phyloP scores from a whole-genome alignment of 2,888 invertebrate species.

The Trachelus stipa region DNA sequence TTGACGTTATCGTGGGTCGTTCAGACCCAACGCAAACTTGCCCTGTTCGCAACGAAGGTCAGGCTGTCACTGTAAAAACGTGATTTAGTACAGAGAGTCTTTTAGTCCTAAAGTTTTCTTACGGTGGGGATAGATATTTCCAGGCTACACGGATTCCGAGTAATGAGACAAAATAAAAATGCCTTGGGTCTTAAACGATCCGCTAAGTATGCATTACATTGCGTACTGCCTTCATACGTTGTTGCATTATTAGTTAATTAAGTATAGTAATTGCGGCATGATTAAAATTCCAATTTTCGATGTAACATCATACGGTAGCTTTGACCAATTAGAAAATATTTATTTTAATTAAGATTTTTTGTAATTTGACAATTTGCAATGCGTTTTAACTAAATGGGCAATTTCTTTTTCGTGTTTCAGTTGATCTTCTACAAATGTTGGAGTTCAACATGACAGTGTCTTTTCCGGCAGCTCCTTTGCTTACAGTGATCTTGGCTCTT shows the following conservation, averaged over 20 bases:
- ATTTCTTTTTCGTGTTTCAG: conserved; percentile 71
- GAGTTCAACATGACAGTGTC: conserved; percentile 95
- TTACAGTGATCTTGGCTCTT: conserved; percentile 97
- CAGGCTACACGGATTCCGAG: no score
- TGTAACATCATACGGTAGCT: neutral
- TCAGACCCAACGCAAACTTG: no score
- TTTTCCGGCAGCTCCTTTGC: conserved; percentile 95
- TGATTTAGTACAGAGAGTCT: no score
- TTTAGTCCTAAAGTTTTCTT: no score
- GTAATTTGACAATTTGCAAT: neutral
- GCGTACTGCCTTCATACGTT: neutral
- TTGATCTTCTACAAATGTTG: conserved; percentile 97
- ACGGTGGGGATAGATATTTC: no score
- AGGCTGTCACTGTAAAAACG: no score
- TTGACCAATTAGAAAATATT: neutral
- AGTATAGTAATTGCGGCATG: neutral
- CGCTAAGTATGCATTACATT: no score
- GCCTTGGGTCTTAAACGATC: no score
- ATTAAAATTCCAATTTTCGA: neutral
- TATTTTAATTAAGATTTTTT: neutral
- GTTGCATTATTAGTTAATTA: neutral
- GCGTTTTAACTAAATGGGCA: neutral
- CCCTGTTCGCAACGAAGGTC: no score
- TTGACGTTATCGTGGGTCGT: no score
- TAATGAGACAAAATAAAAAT: no score